Evolutionary conservation across 2,797 vertebrate genomes (phyloP), one percentile per base, ranked within the genome.

Genomic region (Bucorvus abyssinicus): DNA sequence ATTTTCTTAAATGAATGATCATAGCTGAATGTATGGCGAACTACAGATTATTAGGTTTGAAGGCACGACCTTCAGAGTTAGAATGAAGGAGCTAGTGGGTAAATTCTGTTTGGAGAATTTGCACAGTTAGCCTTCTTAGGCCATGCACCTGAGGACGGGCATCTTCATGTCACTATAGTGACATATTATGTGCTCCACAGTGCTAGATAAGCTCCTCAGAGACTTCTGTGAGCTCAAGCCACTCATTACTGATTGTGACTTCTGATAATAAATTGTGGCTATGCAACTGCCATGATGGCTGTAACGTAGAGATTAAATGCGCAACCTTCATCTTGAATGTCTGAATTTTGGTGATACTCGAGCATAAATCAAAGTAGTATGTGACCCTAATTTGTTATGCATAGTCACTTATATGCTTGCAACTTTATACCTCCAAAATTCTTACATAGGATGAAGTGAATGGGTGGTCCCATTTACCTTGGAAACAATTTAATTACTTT

Each of bases 401-500:
- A 4, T 45, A 23, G 69, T 63, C 13, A 29, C 26, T 70, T 38
- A 10, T 8, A 13, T 4, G 24, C 45, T 78, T 45, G 27, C 49
- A 69, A 15, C 61, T 79, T 30, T 38, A 49, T 68, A 38, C 27
- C 32, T 76, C 55, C 42, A 26, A 40, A 40, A 1, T 69, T 82
- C 75, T 91, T 40, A n/a, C 6, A 4, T 3, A n/a, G 52, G 26
- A 15, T 79, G 68, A 69, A 36, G 55, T 42, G 21, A 73, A 11
- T 63, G 47, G 3, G 24, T 68, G 40, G 21, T 82, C 64, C 30
- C 44, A 22, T 67, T 95, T 92, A 52, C 47, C 76, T 68, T 87
- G 79, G 67, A 95, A 95, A 91, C 34, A 56, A 14, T 77, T 89
- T 79, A 29, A 53, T 89, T 89, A 34, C 69, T 94, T 96, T 71